These are phyloP conservation scores for Coptotermes formosanus DNA, from an alignment of 1,140 invertebrate genomes.

Conservation along the genomic window DNA sequence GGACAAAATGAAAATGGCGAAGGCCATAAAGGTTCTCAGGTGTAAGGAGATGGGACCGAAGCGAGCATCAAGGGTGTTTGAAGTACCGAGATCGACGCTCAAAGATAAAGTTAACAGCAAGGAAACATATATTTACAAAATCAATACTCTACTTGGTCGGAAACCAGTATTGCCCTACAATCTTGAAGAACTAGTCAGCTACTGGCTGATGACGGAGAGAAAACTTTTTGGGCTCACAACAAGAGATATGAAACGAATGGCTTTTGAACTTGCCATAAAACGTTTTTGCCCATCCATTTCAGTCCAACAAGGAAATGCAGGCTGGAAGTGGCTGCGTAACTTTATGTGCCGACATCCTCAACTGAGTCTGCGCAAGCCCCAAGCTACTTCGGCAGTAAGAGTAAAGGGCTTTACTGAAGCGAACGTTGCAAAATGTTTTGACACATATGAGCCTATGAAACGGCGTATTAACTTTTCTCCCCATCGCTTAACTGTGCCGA, in stretches of 20 bases:
- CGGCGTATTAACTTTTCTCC: conserved; percentile 38
- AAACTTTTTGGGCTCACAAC: conserved; percentile 38
- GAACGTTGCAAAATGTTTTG: conserved; percentile 6
- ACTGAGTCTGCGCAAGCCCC: not conserved
- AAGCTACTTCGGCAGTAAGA: conserved; percentile 6
- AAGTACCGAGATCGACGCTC: conserved; percentile 22
- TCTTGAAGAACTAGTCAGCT: conserved; percentile 38
- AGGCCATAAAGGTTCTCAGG: conserved; percentile 8
- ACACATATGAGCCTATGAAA: not conserved
- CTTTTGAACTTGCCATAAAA: conserved; percentile 40
- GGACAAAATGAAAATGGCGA: conserved; percentile 1
- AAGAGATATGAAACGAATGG: conserved; percentile 37
- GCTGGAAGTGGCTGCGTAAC: conserved; percentile 21
- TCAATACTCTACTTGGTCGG: conserved; percentile 27
- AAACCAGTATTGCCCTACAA: conserved; percentile 37
- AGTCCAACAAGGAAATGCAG: not conserved
- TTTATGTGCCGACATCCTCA: conserved; percentile 12
- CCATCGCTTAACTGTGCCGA: conserved; percentile 40
- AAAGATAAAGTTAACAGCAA: conserved; percentile 26
- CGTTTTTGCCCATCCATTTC: conserved; percentile 31
- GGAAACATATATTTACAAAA: not conserved
- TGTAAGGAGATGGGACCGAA: conserved; percentile 21
- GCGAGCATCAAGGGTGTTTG: conserved; percentile 16
- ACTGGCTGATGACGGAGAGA: conserved; percentile 38
- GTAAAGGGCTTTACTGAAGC: not conserved